Evolutionary conservation across 2,113 vertebrate genomes (phyloP).

Genomic region (Nibea coibor): DNA sequence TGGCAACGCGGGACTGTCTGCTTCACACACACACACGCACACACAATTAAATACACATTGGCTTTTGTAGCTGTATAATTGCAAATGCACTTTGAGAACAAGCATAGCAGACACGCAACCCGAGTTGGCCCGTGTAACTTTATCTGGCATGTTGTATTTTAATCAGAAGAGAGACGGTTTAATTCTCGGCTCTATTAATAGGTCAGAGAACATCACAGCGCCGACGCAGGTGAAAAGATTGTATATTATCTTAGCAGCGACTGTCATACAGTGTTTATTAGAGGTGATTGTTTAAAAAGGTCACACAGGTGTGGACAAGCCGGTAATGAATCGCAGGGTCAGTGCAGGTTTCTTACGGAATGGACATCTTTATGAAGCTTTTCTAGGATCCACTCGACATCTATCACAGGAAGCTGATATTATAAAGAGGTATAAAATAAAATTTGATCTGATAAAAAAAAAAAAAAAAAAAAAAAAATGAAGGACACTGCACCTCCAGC

Average conservation of each 20-base stretch:
- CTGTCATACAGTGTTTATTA: conserved; percentile 56
- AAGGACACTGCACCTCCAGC: not conserved
- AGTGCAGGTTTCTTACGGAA: conserved; percentile 34
- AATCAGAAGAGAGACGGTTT: conserved; percentile 64
- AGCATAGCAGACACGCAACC: conserved; percentile 1
- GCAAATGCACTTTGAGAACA: conserved; percentile 10
- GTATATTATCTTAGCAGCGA: conserved; percentile 40
- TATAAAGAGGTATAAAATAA: conserved; percentile 15
- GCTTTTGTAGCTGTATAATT: not conserved
- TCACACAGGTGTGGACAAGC: conserved; percentile 38
- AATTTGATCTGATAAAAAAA: conserved; percentile 31
- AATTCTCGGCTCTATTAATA: conserved; percentile 64
- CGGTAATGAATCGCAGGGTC: conserved; percentile 14
- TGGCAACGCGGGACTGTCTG: conserved; percentile 5
- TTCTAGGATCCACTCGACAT: conserved; percentile 12
- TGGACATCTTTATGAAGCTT: conserved; percentile 16
- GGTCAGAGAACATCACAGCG: conserved; percentile 49
- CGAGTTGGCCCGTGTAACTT: conserved; percentile 42
- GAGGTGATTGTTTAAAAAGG: conserved; percentile 60
- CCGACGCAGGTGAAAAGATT: conserved; percentile 36
- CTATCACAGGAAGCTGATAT: conserved; percentile 21
- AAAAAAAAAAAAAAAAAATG: conserved; percentile 6
- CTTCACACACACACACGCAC: conserved; percentile 6
- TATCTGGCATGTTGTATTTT: conserved; percentile 49
- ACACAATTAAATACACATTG: conserved; percentile 8